Conservation (phyloP, 2,113 vertebrate genomes). For the Calidris pygmaea region DNA sequence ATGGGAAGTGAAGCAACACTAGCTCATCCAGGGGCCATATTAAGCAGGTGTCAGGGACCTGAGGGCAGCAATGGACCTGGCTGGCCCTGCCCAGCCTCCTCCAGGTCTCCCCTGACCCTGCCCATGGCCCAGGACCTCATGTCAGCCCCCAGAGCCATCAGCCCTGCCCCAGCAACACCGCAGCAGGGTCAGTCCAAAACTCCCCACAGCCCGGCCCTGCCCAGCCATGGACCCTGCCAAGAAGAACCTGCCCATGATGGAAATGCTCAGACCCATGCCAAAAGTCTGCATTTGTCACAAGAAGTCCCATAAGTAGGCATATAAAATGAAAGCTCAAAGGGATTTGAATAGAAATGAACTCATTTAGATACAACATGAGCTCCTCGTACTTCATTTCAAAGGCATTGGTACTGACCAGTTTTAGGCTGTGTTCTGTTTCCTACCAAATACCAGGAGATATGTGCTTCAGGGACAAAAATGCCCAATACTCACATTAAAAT, state of each 20-base stretch:
- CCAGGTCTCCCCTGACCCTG: too few relatives aligned
- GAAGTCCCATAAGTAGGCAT: neutral
- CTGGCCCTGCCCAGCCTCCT: neutral
- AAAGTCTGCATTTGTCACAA: neutral
- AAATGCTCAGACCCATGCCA: neutral
- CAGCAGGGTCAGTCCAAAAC: neutral
- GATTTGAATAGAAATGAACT: neutral
- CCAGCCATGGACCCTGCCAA: fast-evolving
- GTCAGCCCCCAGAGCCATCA: too few relatives aligned
- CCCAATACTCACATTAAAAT: neutral
- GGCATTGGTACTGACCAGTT: neutral
- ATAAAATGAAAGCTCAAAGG: neutral
- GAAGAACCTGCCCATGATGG: neutral
- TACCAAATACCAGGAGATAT: neutral
- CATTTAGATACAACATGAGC: neutral
- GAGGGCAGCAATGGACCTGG: neutral
- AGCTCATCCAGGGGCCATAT: neutral
- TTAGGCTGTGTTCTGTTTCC: neutral
- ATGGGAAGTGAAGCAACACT: neutral
- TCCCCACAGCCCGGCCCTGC: neutral
- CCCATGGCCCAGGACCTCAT: too few relatives aligned
- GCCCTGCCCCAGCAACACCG: neutral
- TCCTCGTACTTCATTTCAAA: neutral
- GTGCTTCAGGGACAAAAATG: neutral
- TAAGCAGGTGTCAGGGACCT: neutral